These are phyloP conservation scores for Nemotelus nigrinus DNA, from an alignment of 2,888 invertebrate genomes.

Conservation along the genomic window DNA sequence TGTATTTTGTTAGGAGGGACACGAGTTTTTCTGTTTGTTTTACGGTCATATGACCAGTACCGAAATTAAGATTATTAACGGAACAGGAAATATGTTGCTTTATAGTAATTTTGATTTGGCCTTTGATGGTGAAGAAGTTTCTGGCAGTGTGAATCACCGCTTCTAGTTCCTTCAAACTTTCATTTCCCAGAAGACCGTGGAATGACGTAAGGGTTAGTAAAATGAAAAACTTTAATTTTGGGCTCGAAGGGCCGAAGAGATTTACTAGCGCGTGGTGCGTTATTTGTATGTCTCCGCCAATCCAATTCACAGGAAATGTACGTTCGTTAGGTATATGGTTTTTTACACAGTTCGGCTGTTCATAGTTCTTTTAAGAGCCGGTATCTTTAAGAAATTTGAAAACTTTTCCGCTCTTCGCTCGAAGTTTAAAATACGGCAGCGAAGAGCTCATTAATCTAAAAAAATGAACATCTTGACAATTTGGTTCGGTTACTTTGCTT, in stretches of 20 bases:
- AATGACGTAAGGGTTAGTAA: background rate
- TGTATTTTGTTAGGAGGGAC: too few species aligned
- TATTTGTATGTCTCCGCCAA: background rate
- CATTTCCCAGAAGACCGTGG: background rate
- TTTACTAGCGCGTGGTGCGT: background rate
- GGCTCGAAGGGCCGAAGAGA: background rate
- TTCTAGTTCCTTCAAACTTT: background rate
- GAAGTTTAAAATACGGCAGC: too few species aligned
- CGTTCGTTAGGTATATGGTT: conserved; percentile 1
- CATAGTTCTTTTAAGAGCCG: background rate
- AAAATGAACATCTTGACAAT: too few species aligned
- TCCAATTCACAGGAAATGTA: background rate
- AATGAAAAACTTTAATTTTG: background rate
- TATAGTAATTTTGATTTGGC: background rate
- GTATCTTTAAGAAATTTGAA: background rate
- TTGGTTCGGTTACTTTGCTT: too few species aligned
- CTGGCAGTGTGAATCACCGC: background rate
- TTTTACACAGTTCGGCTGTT: background rate
- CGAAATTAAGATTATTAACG: background rate
- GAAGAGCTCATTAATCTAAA: conserved; percentile 15
- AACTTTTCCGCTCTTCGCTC: too few species aligned
- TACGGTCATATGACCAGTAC: too few species aligned
- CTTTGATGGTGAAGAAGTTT: background rate
- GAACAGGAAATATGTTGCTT: background rate
- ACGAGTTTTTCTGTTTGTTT: too few species aligned